Evolutionary conservation across 2,797 vertebrate species (phyloP).

Genomic region (Benthosema pterotum): DNA sequence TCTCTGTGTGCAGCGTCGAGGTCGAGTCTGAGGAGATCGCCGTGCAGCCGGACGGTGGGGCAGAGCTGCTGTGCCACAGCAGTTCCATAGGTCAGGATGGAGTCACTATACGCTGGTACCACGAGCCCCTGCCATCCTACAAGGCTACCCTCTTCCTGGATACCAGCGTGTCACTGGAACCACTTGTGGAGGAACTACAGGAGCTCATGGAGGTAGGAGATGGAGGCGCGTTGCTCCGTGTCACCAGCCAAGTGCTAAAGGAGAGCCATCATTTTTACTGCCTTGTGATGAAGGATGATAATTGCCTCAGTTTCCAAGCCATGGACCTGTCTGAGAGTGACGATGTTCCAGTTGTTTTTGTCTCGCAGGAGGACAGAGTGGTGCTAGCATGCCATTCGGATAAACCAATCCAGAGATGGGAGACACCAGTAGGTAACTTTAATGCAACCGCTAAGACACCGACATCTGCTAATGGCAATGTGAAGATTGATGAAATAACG

Average conservation of each 20-base stretch:
- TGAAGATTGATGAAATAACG: constrained; percentile 20
- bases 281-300: constrained; percentile 52
- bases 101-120: constrained; percentile 73
- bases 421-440: constrained; percentile 69
- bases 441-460: constrained; percentile 21
- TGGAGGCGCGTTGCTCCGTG: constrained; percentile 49
- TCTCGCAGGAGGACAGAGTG: constrained; percentile 62
- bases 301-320: constrained; percentile 68
- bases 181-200: constrained; percentile 48
- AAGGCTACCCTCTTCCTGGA: constrained; percentile 64
- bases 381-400: constrained; percentile 59
- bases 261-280: constrained; percentile 61
- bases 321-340: constrained; percentile 36
- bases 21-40: constrained; percentile 36
- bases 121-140: constrained; percentile 37
- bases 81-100: constrained; percentile 6
- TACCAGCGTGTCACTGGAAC: constrained; percentile 57
- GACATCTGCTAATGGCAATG: background rate
- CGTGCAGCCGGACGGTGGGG: constrained; percentile 19
- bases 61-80: constrained; percentile 61
- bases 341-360: constrained; percentile 50
- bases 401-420: constrained; percentile 61
- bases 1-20: constrained; percentile 69
- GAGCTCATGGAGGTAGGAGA: constrained; percentile 44
- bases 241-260: constrained; percentile 42